Percentiles rank a stretch among this genome's conserved stretches.
phyloP scores from a whole-genome alignment of 2,888 invertebrate genomes.

The Corythucha ciliata region DNA sequence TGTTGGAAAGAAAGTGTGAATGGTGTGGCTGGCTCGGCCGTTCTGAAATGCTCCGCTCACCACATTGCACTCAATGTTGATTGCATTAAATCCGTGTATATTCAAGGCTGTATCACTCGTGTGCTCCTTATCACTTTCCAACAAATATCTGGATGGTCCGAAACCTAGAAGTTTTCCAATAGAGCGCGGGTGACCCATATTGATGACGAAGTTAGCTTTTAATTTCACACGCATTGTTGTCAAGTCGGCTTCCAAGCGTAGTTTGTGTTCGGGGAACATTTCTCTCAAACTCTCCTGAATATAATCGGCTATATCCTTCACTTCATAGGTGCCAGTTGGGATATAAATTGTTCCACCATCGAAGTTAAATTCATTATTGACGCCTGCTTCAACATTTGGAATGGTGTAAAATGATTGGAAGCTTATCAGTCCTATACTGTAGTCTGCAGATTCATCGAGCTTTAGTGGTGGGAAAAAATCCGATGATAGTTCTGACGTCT shows the following conservation, averaged over 20 bases:
- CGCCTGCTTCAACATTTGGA: constrained; percentile 28
- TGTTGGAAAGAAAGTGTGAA: constrained; percentile 39
- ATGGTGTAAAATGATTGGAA: constrained; percentile 3
- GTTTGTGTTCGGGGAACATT: background rate
- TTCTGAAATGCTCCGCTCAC: constrained; percentile 37
- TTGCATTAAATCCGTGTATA: constrained; percentile 37
- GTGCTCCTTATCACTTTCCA: constrained; percentile 23
- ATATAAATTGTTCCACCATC: constrained; percentile 34
- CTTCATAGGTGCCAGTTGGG: constrained; percentile 39
- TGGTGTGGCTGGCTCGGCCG: constrained; percentile 37
- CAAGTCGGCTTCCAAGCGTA: constrained; percentile 31
- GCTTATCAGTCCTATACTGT: background rate
- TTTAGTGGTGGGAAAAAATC: background rate
- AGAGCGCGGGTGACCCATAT: constrained; percentile 25
- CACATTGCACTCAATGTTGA: constrained; percentile 38
- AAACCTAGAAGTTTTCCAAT: constrained; percentile 37
- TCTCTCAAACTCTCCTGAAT: constrained; percentile 14
- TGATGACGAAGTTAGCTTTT: constrained; percentile 25
- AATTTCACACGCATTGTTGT: constrained; percentile 37
- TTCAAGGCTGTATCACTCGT: constrained; percentile 38
- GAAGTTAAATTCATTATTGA: constrained; percentile 38
- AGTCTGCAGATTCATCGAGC: background rate
- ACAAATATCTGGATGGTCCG: constrained; percentile 27
- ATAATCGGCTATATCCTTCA: constrained; percentile 34
- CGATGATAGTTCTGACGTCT: background rate